phyloP scores from a whole-genome alignment of 2,113 vertebrate species.

The Chaetodon trifascialis region DNA sequence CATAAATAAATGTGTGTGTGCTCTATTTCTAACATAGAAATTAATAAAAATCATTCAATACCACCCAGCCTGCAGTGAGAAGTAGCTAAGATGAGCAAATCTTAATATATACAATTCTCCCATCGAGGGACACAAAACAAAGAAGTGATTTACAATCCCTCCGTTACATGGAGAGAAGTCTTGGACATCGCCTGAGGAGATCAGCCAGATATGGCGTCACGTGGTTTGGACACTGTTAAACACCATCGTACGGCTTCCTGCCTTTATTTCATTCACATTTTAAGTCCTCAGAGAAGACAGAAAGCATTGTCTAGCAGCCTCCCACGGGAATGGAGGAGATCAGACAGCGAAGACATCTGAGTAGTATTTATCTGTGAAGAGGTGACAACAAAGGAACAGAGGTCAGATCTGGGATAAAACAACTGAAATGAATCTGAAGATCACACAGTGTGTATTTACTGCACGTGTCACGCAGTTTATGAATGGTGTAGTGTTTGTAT shows the following conservation, averaged over 20 bases:
- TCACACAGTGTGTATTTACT: too few species aligned
- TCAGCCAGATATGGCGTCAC: constrained; percentile 24
- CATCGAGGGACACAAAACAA: constrained; percentile 6
- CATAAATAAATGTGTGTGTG: neutral
- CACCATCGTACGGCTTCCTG: neutral
- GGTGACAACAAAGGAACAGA: neutral
- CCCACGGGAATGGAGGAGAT: neutral
- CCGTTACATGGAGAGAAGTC: neutral
- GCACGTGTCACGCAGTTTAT: neutral
- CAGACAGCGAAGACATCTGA: neutral
- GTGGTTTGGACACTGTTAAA: neutral
- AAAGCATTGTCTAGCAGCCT: neutral
- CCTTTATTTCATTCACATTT: neutral
- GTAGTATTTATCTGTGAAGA: neutral
- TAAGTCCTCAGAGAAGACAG: neutral
- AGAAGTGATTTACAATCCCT: neutral
- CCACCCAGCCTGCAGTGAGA: neutral
- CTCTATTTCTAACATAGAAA: neutral
- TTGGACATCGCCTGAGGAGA: neutral
- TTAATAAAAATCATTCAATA: neutral
- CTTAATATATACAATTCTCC: neutral
- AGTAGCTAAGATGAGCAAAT: neutral
- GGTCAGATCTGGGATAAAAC: neutral
- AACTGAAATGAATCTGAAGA: neutral
- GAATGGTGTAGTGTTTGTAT: neutral